Evolutionary conservation across 2,797 vertebrate genomes (phyloP), one percentile per base, ranked within the genome.

Genomic region (Hafferia zeledoni): DNA sequence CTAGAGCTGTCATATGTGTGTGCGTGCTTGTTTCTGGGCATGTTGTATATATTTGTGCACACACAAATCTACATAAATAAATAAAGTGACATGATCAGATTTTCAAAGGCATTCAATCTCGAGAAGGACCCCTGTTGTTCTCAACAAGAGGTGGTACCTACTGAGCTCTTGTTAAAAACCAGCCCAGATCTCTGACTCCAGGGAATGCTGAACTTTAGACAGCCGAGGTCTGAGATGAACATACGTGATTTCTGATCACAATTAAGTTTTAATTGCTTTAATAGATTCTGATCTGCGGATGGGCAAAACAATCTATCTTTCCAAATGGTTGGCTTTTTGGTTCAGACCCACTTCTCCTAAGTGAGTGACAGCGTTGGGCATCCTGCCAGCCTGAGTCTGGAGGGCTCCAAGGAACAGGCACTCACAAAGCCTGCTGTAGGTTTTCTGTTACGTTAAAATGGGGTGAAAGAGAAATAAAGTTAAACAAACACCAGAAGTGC

Each of bases 11-110:
- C 92, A 78, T 71, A 84, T 75, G 13, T 55, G 63, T 37, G 67
- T 67, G 74, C 8, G 4, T 63, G 75, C 90, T 50, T 71, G n/a
- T 93, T 92, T 69, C 90, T 76, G 76, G 67, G 79, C 74, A 89
- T 20, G 72, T 31, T 79, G 83, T 88, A 65, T 85, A 56, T 78
- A 93, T 81, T 68, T 74, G 72, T 87, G 79, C 89, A 83, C 56
- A 83, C 69, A 72, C 57, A 91, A 83, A 96, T 94, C 90, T 92
- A 67, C 89, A 94, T 94, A 94, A 97, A 95, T 88, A 97, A 95
- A 94, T 91, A 69, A 96, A 96, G 85, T 67, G 84, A 92, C 94
- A 93, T 4, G 61, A 92, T 89, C 72, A 85, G 82, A 69, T 70
- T 94, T 91, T 88, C 92, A 96, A 93, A 94, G 71, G 84, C 90